phyloP scores from a whole-genome alignment of 2,888 invertebrate genomes.

The Sepiola atlantica region DNA sequence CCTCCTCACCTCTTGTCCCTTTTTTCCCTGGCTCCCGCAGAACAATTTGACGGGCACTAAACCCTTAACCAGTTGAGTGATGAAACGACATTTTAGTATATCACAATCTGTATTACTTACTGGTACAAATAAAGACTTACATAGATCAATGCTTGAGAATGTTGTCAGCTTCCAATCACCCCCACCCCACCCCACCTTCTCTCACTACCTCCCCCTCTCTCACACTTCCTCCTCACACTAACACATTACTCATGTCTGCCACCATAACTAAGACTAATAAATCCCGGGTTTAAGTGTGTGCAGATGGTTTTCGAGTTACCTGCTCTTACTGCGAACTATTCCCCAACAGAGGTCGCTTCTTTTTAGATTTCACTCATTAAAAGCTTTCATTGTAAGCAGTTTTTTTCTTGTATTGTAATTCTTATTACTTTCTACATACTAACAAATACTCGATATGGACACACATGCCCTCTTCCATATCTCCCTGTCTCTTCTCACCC shows the following conservation, averaged over 20 bases:
- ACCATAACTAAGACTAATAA: not conserved
- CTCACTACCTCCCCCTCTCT: not conserved
- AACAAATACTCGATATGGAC: too few species aligned
- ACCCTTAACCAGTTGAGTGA: not conserved
- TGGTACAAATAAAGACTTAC: not conserved
- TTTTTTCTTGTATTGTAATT: too few species aligned
- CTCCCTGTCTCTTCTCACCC: too few species aligned
- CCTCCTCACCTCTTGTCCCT: not conserved
- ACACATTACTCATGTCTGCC: not conserved
- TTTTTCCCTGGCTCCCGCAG: not conserved
- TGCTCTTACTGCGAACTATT: not conserved
- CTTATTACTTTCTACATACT: too few species aligned
- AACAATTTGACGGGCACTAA: not conserved
- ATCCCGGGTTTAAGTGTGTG: not conserved
- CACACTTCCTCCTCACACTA: not conserved
- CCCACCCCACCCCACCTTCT: not conserved
- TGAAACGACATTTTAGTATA: not conserved
- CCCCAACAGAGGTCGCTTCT: not conserved
- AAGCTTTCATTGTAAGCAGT: not conserved
- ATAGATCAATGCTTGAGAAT: not conserved
- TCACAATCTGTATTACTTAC: not conserved
- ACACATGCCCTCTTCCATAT: too few species aligned
- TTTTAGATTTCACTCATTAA: not conserved
- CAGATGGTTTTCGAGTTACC: not conserved
- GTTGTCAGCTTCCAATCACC: not conserved